A percentile compares a stretch with the other conserved stretches of the same genome.
Conservation (phyloP, 2,113 vertebrate genomes). For the Melozone crissalis region DNA sequence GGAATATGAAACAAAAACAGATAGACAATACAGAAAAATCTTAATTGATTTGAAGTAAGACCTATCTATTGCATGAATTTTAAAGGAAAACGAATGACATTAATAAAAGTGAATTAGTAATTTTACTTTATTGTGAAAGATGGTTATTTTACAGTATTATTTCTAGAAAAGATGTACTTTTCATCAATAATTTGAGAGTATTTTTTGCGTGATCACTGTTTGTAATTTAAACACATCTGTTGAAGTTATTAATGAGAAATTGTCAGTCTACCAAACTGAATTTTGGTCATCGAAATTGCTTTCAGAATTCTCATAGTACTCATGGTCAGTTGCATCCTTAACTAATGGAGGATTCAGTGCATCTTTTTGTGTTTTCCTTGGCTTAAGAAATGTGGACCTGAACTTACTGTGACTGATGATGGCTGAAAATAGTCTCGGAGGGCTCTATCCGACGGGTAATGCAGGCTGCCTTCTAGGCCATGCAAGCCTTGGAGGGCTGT, state of each 20-base stretch:
- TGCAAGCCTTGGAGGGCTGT: slow-evolving; percentile 16
- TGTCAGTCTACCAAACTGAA: neutral
- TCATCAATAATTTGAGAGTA: neutral
- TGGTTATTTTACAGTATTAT: neutral
- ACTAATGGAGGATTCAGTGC: neutral
- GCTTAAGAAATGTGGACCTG: neutral
- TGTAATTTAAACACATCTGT: neutral
- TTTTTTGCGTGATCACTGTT: neutral
- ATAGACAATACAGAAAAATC: neutral
- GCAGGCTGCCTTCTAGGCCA: slow-evolving; percentile 40
- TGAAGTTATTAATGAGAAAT: neutral
- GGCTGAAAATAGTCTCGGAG: slow-evolving; percentile 17
- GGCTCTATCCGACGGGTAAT: neutral
- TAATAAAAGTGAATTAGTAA: neutral
- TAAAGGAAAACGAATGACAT: neutral
- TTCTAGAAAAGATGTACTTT: neutral
- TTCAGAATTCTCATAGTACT: neutral
- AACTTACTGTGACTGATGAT: neutral
- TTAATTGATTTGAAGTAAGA: neutral
- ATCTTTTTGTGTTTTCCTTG: neutral
- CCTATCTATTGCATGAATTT: neutral
- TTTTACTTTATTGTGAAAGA: neutral
- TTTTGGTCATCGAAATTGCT: neutral
- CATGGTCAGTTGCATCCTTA: slow-evolving; percentile 34
- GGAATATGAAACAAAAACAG: neutral